Evolutionary conservation across 1,140 invertebrate species (phyloP).

Genomic region (Drosophila elegans): DNA sequence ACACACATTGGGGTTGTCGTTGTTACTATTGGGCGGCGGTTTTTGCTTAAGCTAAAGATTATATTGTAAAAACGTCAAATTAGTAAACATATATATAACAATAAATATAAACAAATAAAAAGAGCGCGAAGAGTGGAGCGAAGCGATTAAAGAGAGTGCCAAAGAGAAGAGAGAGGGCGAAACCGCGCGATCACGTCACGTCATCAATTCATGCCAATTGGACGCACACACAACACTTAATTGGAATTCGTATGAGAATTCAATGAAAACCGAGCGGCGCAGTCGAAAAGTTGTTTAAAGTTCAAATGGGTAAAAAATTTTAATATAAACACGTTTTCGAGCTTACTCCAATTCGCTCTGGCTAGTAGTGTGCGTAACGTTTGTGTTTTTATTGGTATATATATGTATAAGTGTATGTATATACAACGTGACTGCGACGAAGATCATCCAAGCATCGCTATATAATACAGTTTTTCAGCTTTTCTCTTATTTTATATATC

Average conservation of each 20-base stretch:
- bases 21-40: slow-evolving; percentile 56
- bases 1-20: slow-evolving; percentile 29
- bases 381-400: slow-evolving; percentile 8
- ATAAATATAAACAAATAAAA: slow-evolving; percentile 54
- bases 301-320: slow-evolving; percentile 74
- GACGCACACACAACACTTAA: slow-evolving; percentile 78
- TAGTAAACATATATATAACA: slow-evolving; percentile 41
- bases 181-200: slow-evolving; percentile 69
- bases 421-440: slow-evolving; percentile 54
- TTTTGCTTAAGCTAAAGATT: slow-evolving; percentile 71
- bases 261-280: slow-evolving; percentile 69
- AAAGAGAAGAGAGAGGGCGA: slow-evolving; percentile 32
- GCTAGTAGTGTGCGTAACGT: slow-evolving; percentile 12
- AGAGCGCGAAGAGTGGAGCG: slow-evolving; percentile 38
- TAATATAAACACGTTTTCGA: slow-evolving; percentile 72
- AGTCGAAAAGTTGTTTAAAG: slow-evolving; percentile 69
- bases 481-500: slow-evolving; percentile 33
- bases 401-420: slow-evolving; percentile 12
- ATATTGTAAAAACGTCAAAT: slow-evolving; percentile 51
- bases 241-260: slow-evolving; percentile 83
- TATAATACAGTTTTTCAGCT: slow-evolving; percentile 36
- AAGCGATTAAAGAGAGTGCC: slow-evolving; percentile 24
- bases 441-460: slow-evolving; percentile 51
- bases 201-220: slow-evolving; percentile 83
- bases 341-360: slow-evolving; percentile 64